Conservation (phyloP, 2,888 invertebrate species). For the Omphaloscelis lunosa region DNA sequence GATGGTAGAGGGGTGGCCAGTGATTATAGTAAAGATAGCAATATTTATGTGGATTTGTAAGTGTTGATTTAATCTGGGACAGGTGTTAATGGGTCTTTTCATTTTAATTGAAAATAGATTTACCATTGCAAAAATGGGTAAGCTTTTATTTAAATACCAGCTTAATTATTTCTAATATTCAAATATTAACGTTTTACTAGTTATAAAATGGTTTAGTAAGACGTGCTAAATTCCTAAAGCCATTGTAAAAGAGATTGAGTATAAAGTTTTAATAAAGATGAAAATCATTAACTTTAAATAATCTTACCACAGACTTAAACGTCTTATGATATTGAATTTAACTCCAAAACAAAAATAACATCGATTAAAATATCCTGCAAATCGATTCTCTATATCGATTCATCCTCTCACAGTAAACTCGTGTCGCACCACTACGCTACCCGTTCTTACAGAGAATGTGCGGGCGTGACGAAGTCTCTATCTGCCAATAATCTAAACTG, state of each 20-base stretch:
- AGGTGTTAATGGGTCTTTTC: conserved; percentile 64
- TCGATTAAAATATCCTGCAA: background rate
- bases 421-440: conserved; percentile 56
- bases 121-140: conserved; percentile 21
- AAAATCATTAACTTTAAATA: background rate
- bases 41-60: conserved; percentile 66
- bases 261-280: background rate
- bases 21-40: conserved; percentile 58
- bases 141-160: conserved; percentile 33
- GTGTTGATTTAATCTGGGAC: conserved; percentile 63
- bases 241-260: background rate
- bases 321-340: no score
- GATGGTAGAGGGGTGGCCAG: conserved; percentile 56
- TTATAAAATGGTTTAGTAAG: conserved; percentile 1
- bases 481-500: conserved; percentile 67
- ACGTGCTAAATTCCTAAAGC: conserved; percentile 1
- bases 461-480: conserved; percentile 67
- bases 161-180: conserved; percentile 27
- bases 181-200: background rate
- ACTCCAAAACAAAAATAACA: background rate
- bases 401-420: conserved; percentile 7
- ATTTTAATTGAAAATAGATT: conserved; percentile 59
- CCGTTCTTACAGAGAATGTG: conserved; percentile 58
- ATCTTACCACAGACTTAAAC: background rate
- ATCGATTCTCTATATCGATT: conserved; percentile 36